Evolutionary conservation across 2,888 invertebrate species (phyloP), one percentile per base, ranked within the genome.

Genomic region (Heliothis peltigera): DNA sequence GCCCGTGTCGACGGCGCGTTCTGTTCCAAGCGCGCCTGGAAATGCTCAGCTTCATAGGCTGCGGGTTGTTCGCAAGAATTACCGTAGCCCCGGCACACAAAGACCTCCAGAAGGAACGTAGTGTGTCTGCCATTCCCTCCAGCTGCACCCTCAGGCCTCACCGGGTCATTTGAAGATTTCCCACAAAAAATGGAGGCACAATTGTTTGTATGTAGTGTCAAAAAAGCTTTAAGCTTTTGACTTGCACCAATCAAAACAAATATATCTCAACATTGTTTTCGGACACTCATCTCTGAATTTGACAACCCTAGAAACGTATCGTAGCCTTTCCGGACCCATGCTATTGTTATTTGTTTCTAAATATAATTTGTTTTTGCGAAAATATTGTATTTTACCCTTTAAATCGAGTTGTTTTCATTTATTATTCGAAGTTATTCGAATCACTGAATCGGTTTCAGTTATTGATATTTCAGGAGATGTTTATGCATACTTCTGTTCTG

Each of bases 231-330:
- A 15, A 18, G 15, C 65, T 52, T 52, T 5, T 59, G 18, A 52
- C 46, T 82, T 80, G 18, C 4, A 62, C 80, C 62, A 54, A 35
- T 69, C 44, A 49, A 42, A 66, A 73, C 0, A 66, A 70, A 52
- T 52, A 66, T 75, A 63, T 67, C 75, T 64, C 86, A 86, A 89
- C 84, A 77, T 83, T 86, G 84, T 87, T 87, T 83, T 84, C 81
- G 81, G 82, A 79, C 80, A 75, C 67, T 76, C 80, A 71, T 79
- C 71, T 66, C 80, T 6, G 48, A 84, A 84, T 83, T 82, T 77
- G 76, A 78, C 79, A 65, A 61, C 83, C 78, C 72, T 69, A 59
- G 65, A 67, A 72, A 79, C 63, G 73, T 68, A 81, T 84, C 81
- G 77, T 60, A 64, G 80, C 65, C 71, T 82, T 84, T 85, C 81